phyloP scores from a whole-genome alignment of 2,888 invertebrate species.

The Ophion ventricosus region DNA sequence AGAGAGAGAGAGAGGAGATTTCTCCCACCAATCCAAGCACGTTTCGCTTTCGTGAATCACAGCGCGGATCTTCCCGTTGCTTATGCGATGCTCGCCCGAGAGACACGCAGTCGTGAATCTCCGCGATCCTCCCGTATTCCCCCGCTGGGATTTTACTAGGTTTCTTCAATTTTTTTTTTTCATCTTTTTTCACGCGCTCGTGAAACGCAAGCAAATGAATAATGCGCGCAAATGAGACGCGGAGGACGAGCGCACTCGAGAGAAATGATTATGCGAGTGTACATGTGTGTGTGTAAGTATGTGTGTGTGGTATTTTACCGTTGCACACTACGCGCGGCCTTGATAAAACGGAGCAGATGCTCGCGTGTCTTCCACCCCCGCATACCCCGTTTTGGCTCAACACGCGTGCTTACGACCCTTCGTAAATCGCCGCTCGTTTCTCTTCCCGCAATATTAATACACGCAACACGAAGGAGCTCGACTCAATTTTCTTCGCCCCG shows the following conservation, averaged over 20 bases:
- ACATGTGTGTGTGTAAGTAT: not conserved
- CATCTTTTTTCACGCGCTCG: constrained; percentile 52
- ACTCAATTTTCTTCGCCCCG: constrained; percentile 54
- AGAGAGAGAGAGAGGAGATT: constrained; percentile 26
- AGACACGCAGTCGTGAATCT: constrained; percentile 57
- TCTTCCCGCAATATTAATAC: constrained; percentile 63
- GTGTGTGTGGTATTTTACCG: not conserved
- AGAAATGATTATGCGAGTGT: constrained; percentile 21
- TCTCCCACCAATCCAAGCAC: constrained; percentile 18
- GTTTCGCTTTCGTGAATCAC: constrained; percentile 60
- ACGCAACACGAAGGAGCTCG: constrained; percentile 41
- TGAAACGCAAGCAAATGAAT: constrained; percentile 58
- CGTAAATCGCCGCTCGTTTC: constrained; percentile 59
- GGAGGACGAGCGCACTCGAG: constrained; percentile 30
- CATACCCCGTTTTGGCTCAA: constrained; percentile 18
- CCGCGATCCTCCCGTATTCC: constrained; percentile 35
- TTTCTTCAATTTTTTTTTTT: not conserved
- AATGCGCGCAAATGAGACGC: constrained; percentile 64
- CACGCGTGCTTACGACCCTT: constrained; percentile 31
- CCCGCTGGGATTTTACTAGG: constrained; percentile 36
- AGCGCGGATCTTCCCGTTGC: constrained; percentile 38
- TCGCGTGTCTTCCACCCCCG: constrained; percentile 36
- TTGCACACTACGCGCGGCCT: constrained; percentile 39
- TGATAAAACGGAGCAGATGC: constrained; percentile 64
- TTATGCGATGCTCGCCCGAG: constrained; percentile 29